Conservation (phyloP, 2,888 invertebrate genomes). For the Erebia palarica region DNA sequence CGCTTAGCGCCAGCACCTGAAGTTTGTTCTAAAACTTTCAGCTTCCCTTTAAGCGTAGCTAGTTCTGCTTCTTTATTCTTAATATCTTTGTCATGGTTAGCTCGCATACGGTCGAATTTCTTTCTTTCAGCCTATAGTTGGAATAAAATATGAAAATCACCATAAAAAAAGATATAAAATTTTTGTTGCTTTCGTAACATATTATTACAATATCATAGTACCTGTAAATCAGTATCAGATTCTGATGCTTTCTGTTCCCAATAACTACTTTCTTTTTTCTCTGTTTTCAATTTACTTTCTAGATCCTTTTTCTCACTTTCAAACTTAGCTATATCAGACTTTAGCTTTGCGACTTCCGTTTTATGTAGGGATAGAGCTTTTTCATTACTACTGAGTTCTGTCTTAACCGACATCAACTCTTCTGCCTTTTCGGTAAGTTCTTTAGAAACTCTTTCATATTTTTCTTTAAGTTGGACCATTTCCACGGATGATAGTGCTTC, state of each 20-base stretch:
- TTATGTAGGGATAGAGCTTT: constrained; percentile 68
- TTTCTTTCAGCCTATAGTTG: constrained; percentile 83
- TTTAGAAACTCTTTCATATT: constrained; percentile 60
- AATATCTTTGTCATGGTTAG: constrained; percentile 87
- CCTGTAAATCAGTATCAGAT: constrained; percentile 83
- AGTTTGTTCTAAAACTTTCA: constrained; percentile 84
- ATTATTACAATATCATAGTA: constrained; percentile 42
- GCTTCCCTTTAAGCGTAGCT: constrained; percentile 88
- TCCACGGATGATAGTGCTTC: constrained; percentile 76
- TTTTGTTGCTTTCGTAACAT: background rate
- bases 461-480: constrained; percentile 76
- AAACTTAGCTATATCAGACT: constrained; percentile 68
- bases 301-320: constrained; percentile 84
- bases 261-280: constrained; percentile 84
- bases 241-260: constrained; percentile 85
- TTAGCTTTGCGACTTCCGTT: constrained; percentile 69
- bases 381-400: constrained; percentile 70
- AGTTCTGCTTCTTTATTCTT: constrained; percentile 90
- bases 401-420: constrained; percentile 59
- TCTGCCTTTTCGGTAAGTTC: constrained; percentile 68
- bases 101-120: constrained; percentile 85
- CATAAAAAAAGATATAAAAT: too few relatives aligned
- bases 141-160: constrained; percentile 5
- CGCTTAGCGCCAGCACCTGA: constrained; percentile 84
- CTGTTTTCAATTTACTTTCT: constrained; percentile 83